These are phyloP conservation scores for Phalanger gymnotis DNA, from an alignment of 2,797 vertebrate species.

Conservation along the genomic window DNA sequence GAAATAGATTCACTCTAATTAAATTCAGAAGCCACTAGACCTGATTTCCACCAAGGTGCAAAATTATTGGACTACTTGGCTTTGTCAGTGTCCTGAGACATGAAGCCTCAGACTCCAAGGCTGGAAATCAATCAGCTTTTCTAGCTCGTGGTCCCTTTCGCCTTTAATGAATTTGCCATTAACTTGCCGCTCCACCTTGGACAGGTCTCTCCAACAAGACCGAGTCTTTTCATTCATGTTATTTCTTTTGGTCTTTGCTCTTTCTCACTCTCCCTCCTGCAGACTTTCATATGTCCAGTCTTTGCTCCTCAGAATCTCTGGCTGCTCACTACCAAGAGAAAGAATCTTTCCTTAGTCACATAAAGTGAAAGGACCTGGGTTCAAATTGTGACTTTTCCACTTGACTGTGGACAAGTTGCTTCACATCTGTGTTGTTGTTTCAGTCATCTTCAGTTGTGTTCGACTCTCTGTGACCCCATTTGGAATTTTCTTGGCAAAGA, in stretches of 20 bases:
- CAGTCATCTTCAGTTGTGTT: not conserved
- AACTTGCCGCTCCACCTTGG: not conserved
- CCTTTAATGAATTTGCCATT: not conserved
- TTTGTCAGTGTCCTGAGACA: not conserved
- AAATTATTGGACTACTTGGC: constrained; percentile 8
- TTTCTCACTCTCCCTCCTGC: not conserved
- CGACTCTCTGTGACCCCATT: not conserved
- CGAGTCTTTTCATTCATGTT: not conserved
- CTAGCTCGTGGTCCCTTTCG: not conserved
- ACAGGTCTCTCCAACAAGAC: not conserved
- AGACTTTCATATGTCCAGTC: too few relatives aligned
- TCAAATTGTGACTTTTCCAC: not conserved
- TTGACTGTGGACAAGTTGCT: not conserved
- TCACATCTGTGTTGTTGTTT: not conserved
- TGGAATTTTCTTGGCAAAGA: not conserved
- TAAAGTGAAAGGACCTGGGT: not conserved
- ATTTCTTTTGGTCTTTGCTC: not conserved
- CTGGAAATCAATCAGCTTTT: not conserved
- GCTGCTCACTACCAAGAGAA: not conserved
- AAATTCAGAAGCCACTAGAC: constrained; percentile 56
- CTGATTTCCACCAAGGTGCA: constrained; percentile 28
- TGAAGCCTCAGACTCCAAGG: not conserved
- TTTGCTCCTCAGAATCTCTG: not conserved
- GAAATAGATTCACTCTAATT: constrained; percentile 40
- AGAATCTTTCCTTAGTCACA: not conserved